These are phyloP conservation scores for Spheniscus humboldti DNA, from an alignment of 2,797 vertebrate genomes.

Conservation along the genomic window DNA sequence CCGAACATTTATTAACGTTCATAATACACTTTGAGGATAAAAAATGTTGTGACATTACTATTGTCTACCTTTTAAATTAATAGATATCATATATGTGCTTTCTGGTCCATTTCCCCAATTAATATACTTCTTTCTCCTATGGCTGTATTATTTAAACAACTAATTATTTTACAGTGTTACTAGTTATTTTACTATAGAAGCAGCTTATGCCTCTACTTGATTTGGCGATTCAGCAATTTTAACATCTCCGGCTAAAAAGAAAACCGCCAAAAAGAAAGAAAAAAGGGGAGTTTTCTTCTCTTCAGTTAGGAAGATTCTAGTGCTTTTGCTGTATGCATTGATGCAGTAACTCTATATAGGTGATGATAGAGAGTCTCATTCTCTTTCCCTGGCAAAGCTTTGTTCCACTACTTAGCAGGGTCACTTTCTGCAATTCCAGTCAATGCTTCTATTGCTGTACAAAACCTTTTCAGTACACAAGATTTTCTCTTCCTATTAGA, in stretches of 20 bases:
- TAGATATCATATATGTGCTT: fast-evolving
- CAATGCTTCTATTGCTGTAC: neutral
- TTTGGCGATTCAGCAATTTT: neutral
- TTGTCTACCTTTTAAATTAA: neutral
- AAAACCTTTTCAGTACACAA: neutral
- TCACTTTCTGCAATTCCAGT: neutral
- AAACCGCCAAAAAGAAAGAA: neutral
- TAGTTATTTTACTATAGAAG: neutral
- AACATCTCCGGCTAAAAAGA: neutral
- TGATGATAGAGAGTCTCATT: neutral
- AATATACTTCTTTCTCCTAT: neutral
- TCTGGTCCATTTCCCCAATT: neutral
- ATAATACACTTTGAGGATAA: neutral
- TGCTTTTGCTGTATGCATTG: neutral
- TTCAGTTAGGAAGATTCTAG: neutral
- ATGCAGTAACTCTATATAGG: neutral
- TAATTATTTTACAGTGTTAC: neutral
- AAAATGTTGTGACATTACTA: neutral
- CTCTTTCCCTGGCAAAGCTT: neutral
- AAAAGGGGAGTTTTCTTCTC: neutral
- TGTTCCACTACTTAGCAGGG: neutral
- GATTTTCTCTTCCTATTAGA: neutral
- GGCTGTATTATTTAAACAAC: neutral
- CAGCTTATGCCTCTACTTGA: neutral
- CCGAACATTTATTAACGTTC: neutral